Evolutionary conservation across 2,888 invertebrate genomes (phyloP).

Genomic region (Meliscaeva auricollis): DNA sequence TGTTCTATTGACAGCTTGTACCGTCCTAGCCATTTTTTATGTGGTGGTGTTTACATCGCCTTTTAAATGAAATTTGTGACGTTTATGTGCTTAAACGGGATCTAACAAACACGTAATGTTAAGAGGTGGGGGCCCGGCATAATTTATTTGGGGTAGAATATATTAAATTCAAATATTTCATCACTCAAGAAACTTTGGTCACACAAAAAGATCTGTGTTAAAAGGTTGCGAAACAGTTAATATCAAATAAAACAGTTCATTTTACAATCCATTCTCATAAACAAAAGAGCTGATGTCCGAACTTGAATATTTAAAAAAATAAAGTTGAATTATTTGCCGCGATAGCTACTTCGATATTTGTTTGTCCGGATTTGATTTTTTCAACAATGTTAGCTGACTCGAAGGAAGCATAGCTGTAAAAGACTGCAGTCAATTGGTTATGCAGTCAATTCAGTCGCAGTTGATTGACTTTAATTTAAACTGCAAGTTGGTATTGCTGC

Average conservation of each 20-base stretch:
- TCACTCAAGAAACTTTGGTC: not conserved
- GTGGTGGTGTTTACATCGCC: slow-evolving; percentile 76
- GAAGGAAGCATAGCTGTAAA: too few relatives aligned
- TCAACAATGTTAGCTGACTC: too few relatives aligned
- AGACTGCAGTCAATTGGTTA: too few relatives aligned
- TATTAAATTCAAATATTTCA: slow-evolving; percentile 1
- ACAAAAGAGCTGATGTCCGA: not conserved
- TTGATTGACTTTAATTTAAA: too few relatives aligned
- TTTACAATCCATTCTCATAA: too few relatives aligned
- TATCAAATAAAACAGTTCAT: not conserved
- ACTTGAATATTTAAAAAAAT: not conserved
- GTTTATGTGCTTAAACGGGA: slow-evolving; percentile 75
- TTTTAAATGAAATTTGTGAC: slow-evolving; percentile 78
- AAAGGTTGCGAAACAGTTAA: too few relatives aligned
- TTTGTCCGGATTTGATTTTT: not conserved
- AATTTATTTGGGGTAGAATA: slow-evolving; percentile 24
- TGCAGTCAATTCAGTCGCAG: too few relatives aligned
- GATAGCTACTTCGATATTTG: not conserved
- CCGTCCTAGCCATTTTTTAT: slow-evolving; percentile 63
- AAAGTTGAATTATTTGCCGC: not conserved
- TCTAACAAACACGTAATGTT: slow-evolving; percentile 29
- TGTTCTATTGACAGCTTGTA: slow-evolving; percentile 68
- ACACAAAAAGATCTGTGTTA: too few relatives aligned
- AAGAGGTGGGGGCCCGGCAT: not conserved
- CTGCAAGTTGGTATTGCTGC: too few relatives aligned